A percentile compares a stretch with the other conserved stretches of the same genome.
Evolutionary conservation across 2,797 vertebrate species (phyloP).

Genomic region (Malacoraja senta): DNA sequence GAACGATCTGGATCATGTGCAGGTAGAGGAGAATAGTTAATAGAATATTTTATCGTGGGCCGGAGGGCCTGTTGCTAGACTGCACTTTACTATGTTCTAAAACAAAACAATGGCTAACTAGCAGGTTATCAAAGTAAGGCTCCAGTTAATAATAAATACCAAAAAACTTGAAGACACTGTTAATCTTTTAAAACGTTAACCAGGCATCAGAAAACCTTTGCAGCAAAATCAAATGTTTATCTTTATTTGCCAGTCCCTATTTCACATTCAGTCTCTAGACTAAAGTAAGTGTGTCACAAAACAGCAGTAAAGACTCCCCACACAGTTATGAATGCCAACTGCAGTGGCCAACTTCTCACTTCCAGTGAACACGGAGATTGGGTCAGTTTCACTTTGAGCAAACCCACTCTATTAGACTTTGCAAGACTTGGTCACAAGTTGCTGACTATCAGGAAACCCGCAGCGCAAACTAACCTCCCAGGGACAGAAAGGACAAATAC

Average conservation of each 20-base stretch:
- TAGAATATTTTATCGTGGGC: no score
- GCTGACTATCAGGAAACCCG: neutral
- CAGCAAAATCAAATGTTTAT: neutral
- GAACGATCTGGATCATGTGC: no score
- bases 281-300: neutral
- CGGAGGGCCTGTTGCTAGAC: no score
- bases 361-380: neutral
- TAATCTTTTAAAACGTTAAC: neutral
- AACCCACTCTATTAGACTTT: no score
- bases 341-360: neutral
- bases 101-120: neutral
- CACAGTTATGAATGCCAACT: neutral
- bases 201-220: neutral
- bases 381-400: no score
- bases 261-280: neutral
- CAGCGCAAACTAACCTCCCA: neutral
- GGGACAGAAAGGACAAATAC: neutral
- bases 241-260: neutral
- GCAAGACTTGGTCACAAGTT: neutral
- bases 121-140: neutral
- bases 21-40: no score
- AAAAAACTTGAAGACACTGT: neutral
- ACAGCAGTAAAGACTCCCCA: neutral
- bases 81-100: no score
- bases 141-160: constrained; percentile 13